These are phyloP conservation scores for Dastarcus helophoroides DNA, from an alignment of 2,888 invertebrate genomes.

Conservation along the genomic window DNA sequence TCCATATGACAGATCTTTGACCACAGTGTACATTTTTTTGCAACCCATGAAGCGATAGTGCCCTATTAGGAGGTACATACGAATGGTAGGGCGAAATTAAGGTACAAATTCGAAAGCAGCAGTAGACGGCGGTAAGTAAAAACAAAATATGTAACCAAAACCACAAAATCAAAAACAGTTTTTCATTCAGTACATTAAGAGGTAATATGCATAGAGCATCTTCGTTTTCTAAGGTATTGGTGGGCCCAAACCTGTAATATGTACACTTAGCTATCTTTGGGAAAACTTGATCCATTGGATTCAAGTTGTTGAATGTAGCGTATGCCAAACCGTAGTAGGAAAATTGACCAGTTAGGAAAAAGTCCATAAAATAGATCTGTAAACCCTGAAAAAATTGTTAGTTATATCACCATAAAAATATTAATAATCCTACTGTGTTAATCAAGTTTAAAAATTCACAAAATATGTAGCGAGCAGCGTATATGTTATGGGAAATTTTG, in stretches of 20 bases:
- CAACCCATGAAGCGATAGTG: constrained; percentile 44
- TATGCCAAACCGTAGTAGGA: constrained; percentile 46
- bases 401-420: too few species aligned
- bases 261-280: constrained; percentile 59
- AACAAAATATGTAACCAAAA: constrained; percentile 60
- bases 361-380: constrained; percentile 57
- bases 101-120: constrained; percentile 53
- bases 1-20: constrained; percentile 47
- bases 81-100: constrained; percentile 45
- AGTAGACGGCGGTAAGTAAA: constrained; percentile 46
- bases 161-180: constrained; percentile 64
- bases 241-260: constrained; percentile 46
- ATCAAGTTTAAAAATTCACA: constrained; percentile 64
- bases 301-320: constrained; percentile 35
- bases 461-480: constrained; percentile 53
- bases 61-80: constrained; percentile 50
- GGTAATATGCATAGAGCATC: constrained; percentile 66
- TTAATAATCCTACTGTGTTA: constrained; percentile 59
- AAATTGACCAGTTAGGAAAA: constrained; percentile 53
- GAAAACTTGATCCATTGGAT: constrained; percentile 55
- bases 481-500: constrained; percentile 49
- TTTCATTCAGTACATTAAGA: constrained; percentile 68
- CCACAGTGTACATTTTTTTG: constrained; percentile 40
- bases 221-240: constrained; percentile 43
- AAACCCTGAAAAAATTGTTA: constrained; percentile 52